Base-by-base conservation (phyloP, 2,888 invertebrate genomes). In the Arrhopalites spinosus region DNA sequence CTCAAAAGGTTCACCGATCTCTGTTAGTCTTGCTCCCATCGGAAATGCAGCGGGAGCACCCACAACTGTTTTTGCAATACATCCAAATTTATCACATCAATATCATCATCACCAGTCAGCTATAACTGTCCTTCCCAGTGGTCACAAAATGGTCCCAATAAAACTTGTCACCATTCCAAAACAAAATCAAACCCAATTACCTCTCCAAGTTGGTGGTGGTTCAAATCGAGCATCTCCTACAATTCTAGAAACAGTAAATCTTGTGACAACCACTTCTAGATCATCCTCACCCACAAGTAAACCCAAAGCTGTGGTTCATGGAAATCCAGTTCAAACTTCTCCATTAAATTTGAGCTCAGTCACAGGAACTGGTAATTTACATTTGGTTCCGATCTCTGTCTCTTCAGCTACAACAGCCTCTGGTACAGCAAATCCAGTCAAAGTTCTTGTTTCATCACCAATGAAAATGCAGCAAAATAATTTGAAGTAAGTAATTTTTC, bases 131-230 rank as follows among this genome's bases (percentile, higher is more conserved):
- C 77, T 80, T 45, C 79, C 80, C 2, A 76, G 81, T 29, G 83
- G 83, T n/a, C 81, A 84, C n/a, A 85, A 85, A 81, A 83, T 84
- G 83, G 83, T 85, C n/a, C 85, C 85, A 7, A 84, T 85, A 64
- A 84, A 85, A 72, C 77, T 85, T 20, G 83, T 85, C 11, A 84
- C 84, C 17, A 75, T 85, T 66, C 84, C 85, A 13, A 83, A 84
- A 73, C 82, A 82, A 64, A 77, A 78, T 15, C 75, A 80, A 59
- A 56, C 73, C 63, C 78, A 70, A 75, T 63, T 67, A 27, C 73
- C 66, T 53, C 56, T 74, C 17, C 78, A 53, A 64, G 71, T 75
- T 61, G 74, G 53, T 59, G 77, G 72, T 47, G 43, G 71, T 66
- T 25, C 20, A 23, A 80, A 76, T 47, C 74, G 83, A n/a, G 77